Base-by-base conservation (phyloP, 1,140 invertebrate species). In the Ridgeia piscesae region DNA sequence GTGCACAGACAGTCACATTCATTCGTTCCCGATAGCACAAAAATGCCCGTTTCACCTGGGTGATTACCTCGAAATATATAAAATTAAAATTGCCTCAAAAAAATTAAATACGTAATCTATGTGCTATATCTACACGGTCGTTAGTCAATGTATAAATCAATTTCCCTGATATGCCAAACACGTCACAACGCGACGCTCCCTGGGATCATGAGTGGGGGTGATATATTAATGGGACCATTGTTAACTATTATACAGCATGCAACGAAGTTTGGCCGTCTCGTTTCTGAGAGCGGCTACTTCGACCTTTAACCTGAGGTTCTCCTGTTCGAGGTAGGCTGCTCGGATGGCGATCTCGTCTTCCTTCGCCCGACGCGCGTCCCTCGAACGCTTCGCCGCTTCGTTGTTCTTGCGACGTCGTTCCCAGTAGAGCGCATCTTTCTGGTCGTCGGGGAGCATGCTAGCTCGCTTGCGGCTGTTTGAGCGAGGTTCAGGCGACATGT, bases 401-500 rank as follows among this genome's bases (percentile, higher is more conserved):
- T 99, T 99, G 95, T 99, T 99, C 95, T 99, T 99, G 92, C 97
- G 97, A 17, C 99, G 96, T 92, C 98, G 97, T 94, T 98, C 98
- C 96, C 97, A 97, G 95, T 99, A 99, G 0, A 97, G 97, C 0
- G 97, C 97, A 94, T 99, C 98, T 94, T 98, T 98, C 34, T 94
- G 94, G 14, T 95, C 94, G 50, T 95, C 95, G 14, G 95, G 95
- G 8, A 95, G 94, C 33, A 94, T 93, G 91, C 94, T 94, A 89
- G 92, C 92, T 89, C 93, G 94, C 93, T 95, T 94, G 11, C 92
- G 89, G 21, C 92, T 91, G n/a, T 92, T 89, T 8, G 92, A 91
- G 42, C 89, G 42, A 50, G 27, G 77, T 89, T 92, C 33, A 33
- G 35, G n/a, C 35, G 93, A 35, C 6, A 92, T 89, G 88, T 50